phyloP scores from a whole-genome alignment of 2,113 vertebrate species.

The Axis porcinus region DNA sequence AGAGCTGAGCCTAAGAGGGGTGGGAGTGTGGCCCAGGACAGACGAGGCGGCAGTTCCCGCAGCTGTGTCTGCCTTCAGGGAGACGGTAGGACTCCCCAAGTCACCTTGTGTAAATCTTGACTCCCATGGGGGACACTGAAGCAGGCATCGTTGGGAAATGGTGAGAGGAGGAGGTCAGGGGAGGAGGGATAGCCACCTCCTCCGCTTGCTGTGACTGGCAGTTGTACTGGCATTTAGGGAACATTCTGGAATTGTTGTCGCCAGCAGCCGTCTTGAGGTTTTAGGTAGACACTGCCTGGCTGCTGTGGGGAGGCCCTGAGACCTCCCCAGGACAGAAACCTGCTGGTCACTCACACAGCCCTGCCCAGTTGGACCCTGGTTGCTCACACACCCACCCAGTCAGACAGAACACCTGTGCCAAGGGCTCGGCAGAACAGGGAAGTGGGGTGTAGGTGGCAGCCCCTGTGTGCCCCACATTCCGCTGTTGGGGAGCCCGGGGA shows the following conservation, averaged over 20 bases:
- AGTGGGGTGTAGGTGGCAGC: accelerated
- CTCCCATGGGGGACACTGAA: accelerated
- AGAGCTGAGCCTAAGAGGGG: background rate
- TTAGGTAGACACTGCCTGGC: background rate
- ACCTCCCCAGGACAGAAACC: too few relatives aligned
- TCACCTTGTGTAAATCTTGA: accelerated
- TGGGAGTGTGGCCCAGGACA: accelerated
- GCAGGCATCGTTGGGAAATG: accelerated
- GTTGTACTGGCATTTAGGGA: background rate
- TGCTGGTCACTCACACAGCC: accelerated
- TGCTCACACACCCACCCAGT: background rate
- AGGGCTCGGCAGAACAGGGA: too few relatives aligned
- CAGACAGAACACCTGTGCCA: accelerated
- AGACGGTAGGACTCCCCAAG: accelerated
- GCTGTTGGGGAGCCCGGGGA: accelerated
- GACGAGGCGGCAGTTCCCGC: accelerated
- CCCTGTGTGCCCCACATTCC: accelerated
- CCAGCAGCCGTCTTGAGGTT: background rate
- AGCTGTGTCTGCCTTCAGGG: background rate
- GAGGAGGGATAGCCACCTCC: accelerated
- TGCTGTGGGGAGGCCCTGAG: background rate
- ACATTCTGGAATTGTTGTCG: background rate
- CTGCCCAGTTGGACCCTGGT: background rate
- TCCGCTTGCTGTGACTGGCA: accelerated
- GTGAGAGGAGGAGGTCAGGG: background rate